phyloP scores from a whole-genome alignment of 2,797 vertebrate species.

The Lycodopsis pacificus region DNA sequence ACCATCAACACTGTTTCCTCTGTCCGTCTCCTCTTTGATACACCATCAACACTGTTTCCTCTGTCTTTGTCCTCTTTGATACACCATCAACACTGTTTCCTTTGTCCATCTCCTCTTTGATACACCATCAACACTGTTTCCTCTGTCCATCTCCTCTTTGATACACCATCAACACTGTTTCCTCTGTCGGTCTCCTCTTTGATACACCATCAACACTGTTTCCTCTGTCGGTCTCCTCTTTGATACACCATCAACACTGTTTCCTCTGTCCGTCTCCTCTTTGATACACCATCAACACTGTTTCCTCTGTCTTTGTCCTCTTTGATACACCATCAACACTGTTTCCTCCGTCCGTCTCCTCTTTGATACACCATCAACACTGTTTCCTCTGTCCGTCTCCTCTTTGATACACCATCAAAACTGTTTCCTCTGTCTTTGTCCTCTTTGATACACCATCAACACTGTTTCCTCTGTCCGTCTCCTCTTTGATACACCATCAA shows the following conservation, averaged over 20 bases:
- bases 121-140: neutral
- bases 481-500: neutral
- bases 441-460: neutral
- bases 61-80: neutral
- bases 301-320: too few relatives aligned
- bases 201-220: neutral
- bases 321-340: neutral
- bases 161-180: neutral
- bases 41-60: too few relatives aligned
- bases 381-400: neutral
- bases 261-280: too few relatives aligned
- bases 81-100: neutral
- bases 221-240: neutral
- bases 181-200: neutral
- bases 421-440: neutral
- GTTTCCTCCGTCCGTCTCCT: neutral
- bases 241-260: neutral
- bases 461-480: neutral
- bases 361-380: neutral
- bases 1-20: neutral
- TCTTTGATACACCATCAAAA: too few relatives aligned
- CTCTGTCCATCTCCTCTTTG: too few relatives aligned
- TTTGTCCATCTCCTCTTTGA: neutral
- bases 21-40: too few relatives aligned
- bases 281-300: too few relatives aligned